Conservation (phyloP, 2,797 vertebrate genomes). For the Neopelma chrysocephalum region DNA sequence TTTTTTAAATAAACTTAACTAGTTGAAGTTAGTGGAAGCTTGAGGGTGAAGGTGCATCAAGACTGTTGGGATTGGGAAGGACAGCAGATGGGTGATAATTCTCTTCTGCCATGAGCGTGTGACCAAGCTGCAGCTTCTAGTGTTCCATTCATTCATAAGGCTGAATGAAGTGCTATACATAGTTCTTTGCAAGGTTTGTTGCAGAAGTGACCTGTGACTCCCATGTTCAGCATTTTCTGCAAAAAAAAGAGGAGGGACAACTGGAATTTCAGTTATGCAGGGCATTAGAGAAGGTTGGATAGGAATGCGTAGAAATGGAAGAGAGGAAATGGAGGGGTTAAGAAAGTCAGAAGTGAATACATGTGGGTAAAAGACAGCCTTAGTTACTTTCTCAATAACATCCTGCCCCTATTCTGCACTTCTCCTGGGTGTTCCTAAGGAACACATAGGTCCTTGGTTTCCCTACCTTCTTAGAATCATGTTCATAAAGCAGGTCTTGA, state of each 20-base stretch:
- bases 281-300: neutral
- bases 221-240: neutral
- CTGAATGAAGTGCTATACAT: neutral
- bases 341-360: neutral
- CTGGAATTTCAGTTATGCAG: neutral
- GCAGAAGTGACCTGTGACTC: neutral
- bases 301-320: neutral
- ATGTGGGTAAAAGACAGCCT: neutral
- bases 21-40: neutral
- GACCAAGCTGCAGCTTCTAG: neutral
- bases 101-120: neutral
- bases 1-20: neutral
- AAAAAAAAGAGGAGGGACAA: neutral
- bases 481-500: neutral
- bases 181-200: neutral
- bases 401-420: neutral
- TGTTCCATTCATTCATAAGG: neutral
- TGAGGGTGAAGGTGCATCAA: neutral
- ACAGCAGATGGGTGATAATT: neutral
- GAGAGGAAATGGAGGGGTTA: neutral
- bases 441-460: neutral
- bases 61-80: neutral
- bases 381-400: neutral
- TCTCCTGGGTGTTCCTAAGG: neutral
- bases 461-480: neutral